Percentiles rank a stretch among this genome's conserved stretches.
Conservation (phyloP, 1,140 invertebrate genomes). For the Drosophila asahinai region DNA sequence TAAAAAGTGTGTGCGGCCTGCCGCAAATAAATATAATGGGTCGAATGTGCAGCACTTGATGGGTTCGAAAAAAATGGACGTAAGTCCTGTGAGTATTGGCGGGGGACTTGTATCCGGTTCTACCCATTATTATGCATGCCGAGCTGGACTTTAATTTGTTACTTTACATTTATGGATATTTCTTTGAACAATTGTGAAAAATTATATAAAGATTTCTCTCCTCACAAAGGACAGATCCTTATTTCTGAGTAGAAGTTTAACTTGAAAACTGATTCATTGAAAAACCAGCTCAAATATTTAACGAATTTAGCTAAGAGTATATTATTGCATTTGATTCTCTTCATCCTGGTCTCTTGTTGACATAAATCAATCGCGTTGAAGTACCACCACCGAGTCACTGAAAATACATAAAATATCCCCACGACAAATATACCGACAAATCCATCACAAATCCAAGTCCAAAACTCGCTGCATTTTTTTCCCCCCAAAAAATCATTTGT, state of each 20-base stretch:
- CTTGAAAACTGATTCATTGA: too few species aligned
- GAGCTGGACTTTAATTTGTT: conserved; percentile 7
- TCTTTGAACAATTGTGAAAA: too few species aligned
- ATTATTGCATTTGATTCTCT: too few species aligned
- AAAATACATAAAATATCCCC: conserved; percentile 7
- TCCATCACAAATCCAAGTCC: conserved; percentile 14
- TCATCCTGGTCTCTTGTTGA: neutral
- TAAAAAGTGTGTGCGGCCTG: conserved; percentile 67
- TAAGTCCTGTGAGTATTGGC: neutral
- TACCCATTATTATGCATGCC: conserved; percentile 2
- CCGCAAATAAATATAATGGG: conserved; percentile 63
- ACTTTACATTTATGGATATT: neutral
- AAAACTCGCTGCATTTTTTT: conserved; percentile 1
- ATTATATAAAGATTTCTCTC: too few species aligned
- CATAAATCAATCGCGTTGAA: conserved; percentile 8
- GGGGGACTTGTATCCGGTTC: conserved; percentile 4
- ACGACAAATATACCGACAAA: conserved; percentile 17
- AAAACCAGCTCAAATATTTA: too few species aligned
- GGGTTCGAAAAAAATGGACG: conserved; percentile 9
- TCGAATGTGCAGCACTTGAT: conserved; percentile 10
- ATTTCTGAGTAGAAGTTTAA: too few species aligned
- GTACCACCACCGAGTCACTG: neutral
- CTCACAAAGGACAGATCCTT: neutral
- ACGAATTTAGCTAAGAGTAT: too few species aligned
- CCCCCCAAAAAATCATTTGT: conserved; percentile 30